These are phyloP conservation scores for Tragelaphus buxtoni DNA, from an alignment of 2,113 vertebrate species.

Conservation along the genomic window DNA sequence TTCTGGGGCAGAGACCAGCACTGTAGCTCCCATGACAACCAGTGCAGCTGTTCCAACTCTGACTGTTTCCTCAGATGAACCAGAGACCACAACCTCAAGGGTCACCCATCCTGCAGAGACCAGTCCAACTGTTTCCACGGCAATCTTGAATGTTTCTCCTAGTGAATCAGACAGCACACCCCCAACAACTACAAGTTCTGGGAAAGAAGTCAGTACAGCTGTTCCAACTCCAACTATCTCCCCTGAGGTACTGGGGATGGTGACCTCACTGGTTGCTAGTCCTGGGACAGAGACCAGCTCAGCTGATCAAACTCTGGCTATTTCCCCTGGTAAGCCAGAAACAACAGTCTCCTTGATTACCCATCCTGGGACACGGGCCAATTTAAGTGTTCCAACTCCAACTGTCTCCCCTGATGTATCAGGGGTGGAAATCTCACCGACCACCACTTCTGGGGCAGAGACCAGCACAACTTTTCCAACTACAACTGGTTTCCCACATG, in stretches of 20 bases:
- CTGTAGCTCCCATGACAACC: not conserved
- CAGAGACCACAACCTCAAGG: not conserved
- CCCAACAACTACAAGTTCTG: not conserved
- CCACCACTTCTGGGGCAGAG: not conserved
- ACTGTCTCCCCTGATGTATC: not conserved
- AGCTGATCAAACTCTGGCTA: fast-evolving
- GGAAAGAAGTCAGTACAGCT: not conserved
- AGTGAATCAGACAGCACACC: not conserved
- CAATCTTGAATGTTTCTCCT: not conserved
- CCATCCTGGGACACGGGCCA: not conserved
- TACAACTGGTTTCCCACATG: not conserved
- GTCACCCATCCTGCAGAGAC: not conserved
- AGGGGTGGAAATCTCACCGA: not conserved
- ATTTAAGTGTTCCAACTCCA: not conserved
- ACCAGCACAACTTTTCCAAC: not conserved
- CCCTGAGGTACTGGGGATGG: fast-evolving
- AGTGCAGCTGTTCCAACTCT: not conserved
- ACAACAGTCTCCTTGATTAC: not conserved
- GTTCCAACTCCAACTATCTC: not conserved
- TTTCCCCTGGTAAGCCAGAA: not conserved
- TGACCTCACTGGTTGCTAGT: not conserved
- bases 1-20: too few species aligned
- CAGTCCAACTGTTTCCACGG: not conserved
- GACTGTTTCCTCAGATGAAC: not conserved
- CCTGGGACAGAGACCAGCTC: not conserved